phyloP scores from a whole-genome alignment of 2,888 invertebrate species.

The Timandra comae region DNA sequence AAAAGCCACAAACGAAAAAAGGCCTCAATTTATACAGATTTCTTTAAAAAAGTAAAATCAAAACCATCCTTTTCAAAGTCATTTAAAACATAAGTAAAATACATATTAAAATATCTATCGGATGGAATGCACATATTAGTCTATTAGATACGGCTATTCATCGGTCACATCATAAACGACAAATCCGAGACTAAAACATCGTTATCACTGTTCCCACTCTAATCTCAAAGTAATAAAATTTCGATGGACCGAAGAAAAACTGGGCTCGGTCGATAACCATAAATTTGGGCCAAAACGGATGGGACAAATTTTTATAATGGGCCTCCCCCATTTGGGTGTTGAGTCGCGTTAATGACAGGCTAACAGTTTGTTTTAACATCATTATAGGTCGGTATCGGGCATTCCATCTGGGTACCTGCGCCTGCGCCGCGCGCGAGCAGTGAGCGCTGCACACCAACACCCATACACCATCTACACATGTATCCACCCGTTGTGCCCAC shows the following conservation, averaged over 20 bases:
- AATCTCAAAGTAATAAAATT: conserved; percentile 71
- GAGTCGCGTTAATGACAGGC: conserved; percentile 72
- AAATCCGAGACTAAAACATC: conserved; percentile 63
- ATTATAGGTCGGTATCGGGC: conserved; percentile 72
- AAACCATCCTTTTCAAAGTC: no score
- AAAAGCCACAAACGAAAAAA: no score
- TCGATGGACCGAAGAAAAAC: conserved; percentile 64
- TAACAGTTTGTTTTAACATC: conserved; percentile 77
- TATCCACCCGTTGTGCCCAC: conserved; percentile 32
- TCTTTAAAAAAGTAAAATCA: no score
- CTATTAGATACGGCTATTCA: conserved; percentile 46
- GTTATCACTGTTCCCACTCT: conserved; percentile 73
- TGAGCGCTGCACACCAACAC: not conserved
- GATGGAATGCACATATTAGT: conserved; percentile 24
- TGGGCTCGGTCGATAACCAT: conserved; percentile 69
- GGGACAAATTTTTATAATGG: conserved; percentile 78
- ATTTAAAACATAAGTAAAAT: conserved; percentile 3
- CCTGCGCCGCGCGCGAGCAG: conserved; percentile 28
- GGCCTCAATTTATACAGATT: no score
- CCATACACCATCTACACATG: conserved; percentile 53
- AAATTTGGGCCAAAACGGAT: conserved; percentile 73
- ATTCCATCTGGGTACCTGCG: conserved; percentile 68
- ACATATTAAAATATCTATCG: conserved; percentile 8
- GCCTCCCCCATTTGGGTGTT: conserved; percentile 65
- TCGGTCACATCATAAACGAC: conserved; percentile 48